Conservation (phyloP, 2,797 vertebrate species). For the Astyanax mexicanus region DNA sequence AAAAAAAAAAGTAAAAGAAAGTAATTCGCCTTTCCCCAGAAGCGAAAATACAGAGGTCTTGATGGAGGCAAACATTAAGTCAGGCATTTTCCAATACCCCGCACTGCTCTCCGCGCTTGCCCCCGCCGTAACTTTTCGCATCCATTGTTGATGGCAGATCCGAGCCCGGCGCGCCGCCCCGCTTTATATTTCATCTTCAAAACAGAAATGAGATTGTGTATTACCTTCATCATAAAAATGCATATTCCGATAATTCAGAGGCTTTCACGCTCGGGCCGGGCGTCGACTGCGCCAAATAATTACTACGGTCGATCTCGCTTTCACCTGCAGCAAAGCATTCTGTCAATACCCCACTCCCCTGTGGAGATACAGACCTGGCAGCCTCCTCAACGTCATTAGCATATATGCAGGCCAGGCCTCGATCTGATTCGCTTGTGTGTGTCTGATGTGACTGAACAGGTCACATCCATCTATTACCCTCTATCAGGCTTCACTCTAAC, state of each 20-base stretch:
- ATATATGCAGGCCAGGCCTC: constrained; percentile 46
- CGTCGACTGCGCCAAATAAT: constrained; percentile 43
- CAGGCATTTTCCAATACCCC: constrained; percentile 18
- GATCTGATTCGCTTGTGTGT: constrained; percentile 49
- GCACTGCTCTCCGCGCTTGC: not conserved
- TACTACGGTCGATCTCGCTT: constrained; percentile 50
- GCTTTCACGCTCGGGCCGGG: constrained; percentile 28
- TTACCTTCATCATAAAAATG: constrained; percentile 57
- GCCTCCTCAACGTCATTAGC: constrained; percentile 53
- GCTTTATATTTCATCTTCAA: constrained; percentile 44
- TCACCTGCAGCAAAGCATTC: constrained; percentile 42
- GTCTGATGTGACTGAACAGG: constrained; percentile 58
- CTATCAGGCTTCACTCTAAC: no score
- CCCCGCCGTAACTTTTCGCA: constrained; percentile 11
- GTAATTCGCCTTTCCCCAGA: constrained; percentile 10
- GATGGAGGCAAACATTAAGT: constrained; percentile 38
- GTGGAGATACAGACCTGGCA: constrained; percentile 46
- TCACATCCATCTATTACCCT: no score
- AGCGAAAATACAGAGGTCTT: constrained; percentile 39
- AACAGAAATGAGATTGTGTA: constrained; percentile 50
- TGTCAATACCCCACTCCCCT: constrained; percentile 51
- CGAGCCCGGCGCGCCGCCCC: constrained; percentile 3
- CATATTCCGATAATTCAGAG: constrained; percentile 48
- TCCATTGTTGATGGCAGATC: constrained; percentile 35
- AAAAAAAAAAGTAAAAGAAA: constrained; percentile 14